These are phyloP conservation scores for Macropis europaea DNA, from an alignment of 2,888 invertebrate species.

Conservation along the genomic window DNA sequence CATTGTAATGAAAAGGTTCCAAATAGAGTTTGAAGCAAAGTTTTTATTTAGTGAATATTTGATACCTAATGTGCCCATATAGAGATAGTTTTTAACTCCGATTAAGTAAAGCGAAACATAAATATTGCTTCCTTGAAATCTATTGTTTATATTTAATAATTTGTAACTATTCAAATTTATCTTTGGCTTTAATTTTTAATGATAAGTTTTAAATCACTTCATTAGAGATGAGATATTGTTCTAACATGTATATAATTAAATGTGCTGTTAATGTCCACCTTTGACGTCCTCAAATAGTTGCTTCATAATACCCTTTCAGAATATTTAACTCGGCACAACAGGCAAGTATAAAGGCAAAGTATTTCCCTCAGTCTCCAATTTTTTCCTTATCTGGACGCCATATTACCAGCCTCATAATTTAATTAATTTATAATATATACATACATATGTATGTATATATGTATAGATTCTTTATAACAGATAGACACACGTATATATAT, in stretches of 20 bases:
- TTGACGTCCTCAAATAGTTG: slow-evolving; percentile 37
- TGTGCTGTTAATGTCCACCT: slow-evolving; percentile 16
- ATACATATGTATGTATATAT: too few species aligned
- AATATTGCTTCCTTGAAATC: slow-evolving; percentile 1
- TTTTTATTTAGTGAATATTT: background rate
- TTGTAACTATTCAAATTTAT: slow-evolving; percentile 21
- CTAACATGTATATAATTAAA: slow-evolving; percentile 30
- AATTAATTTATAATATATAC: slow-evolving; percentile 32
- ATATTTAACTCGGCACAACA: slow-evolving; percentile 44
- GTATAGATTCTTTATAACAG: slow-evolving; percentile 50
- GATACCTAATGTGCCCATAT: background rate
- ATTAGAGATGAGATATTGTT: slow-evolving; percentile 17
- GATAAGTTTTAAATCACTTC: slow-evolving; percentile 19
- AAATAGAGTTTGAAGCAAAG: background rate
- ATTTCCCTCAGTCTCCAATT: slow-evolving; percentile 75
- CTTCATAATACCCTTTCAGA: slow-evolving; percentile 24
- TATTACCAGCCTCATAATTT: slow-evolving; percentile 62
- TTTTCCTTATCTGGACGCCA: slow-evolving; percentile 68
- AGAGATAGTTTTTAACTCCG: background rate
- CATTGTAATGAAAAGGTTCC: background rate
- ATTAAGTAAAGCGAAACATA: slow-evolving; percentile 22
- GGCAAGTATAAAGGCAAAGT: slow-evolving; percentile 72
- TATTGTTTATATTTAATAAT: slow-evolving; percentile 14
- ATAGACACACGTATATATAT: slow-evolving; percentile 58
- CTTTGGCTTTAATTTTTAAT: slow-evolving; percentile 48